Percentiles rank a stretch among this genome's conserved stretches.
phyloP scores from a whole-genome alignment of 2,888 invertebrate species.

The Unio delphinus region DNA sequence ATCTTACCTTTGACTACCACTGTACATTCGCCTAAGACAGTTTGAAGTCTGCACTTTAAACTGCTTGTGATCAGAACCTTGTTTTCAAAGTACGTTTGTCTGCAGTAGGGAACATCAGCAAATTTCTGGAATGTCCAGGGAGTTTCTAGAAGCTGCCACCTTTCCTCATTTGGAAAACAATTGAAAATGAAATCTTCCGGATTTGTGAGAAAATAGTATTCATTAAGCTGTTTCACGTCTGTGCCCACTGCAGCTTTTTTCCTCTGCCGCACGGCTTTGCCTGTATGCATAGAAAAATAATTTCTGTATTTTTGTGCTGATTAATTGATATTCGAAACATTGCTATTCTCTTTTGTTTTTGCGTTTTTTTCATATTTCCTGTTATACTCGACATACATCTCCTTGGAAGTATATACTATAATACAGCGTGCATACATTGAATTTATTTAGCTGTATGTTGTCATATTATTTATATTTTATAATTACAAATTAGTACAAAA shows the following conservation, averaged over 20 bases:
- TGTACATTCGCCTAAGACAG: constrained; percentile 20
- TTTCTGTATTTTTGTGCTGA: no score
- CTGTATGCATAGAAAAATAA: background rate
- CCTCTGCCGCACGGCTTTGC: constrained; percentile 23
- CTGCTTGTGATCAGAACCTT: constrained; percentile 17
- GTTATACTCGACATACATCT: no score
- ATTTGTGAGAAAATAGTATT: constrained; percentile 30
- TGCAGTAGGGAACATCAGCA: constrained; percentile 22
- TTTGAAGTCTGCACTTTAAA: constrained; percentile 11
- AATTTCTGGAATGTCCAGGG: constrained; percentile 28
- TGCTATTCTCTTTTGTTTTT: no score
- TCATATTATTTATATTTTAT: no score
- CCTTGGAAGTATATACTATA: no score
- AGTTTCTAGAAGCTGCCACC: constrained; percentile 21
- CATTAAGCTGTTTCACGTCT: constrained; percentile 17
- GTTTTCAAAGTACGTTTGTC: constrained; percentile 16
- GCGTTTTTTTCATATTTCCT: no score
- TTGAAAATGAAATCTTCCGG: constrained; percentile 23
- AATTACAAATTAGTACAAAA: no score
- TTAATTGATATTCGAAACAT: no score
- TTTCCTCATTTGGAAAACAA: constrained; percentile 15
- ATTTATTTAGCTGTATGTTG: no score
- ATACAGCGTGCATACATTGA: no score
- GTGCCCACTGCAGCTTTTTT: constrained; percentile 17
- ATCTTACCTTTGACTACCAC: constrained; percentile 7